Evolutionary conservation across 2,888 invertebrate genomes (phyloP).

Genomic region (Eumerus sabulonum): DNA sequence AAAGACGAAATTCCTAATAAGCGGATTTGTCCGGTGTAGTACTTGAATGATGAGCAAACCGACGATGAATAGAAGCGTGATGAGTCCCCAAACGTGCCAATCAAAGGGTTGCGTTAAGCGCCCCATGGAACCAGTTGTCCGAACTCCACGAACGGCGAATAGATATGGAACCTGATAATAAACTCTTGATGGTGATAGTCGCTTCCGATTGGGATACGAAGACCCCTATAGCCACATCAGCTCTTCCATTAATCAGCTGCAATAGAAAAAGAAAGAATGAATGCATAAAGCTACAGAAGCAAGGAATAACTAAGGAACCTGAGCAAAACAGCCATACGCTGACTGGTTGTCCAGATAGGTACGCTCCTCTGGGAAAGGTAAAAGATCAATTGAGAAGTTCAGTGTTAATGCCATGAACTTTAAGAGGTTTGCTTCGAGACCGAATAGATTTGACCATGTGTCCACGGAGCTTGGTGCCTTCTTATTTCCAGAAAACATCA

Average conservation of each 20-base stretch:
- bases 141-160: not conserved
- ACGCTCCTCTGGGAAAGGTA: not conserved
- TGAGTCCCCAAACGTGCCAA: not conserved
- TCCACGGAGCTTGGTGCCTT: too few relatives aligned
- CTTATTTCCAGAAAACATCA: not conserved
- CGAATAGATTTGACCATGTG: not conserved
- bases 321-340: not conserved
- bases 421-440: not conserved
- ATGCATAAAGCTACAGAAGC: not conserved
- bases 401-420: not conserved
- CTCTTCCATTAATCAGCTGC: not conserved
- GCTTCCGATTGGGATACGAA: not conserved
- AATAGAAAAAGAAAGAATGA: not conserved
- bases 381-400: not conserved
- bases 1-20: not conserved
- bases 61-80: not conserved
- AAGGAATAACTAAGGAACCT: not conserved
- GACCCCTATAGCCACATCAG: not conserved
- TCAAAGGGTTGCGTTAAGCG: not conserved
- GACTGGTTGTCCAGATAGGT: not conserved
- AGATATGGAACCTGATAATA: not conserved
- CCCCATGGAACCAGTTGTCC: not conserved
- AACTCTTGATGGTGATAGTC: not conserved
- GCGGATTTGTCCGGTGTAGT: not conserved
- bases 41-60: not conserved